Percentiles rank a stretch among this genome's conserved stretches.
phyloP scores from a whole-genome alignment of 2,888 invertebrate genomes.

The Polyploca ridens region DNA sequence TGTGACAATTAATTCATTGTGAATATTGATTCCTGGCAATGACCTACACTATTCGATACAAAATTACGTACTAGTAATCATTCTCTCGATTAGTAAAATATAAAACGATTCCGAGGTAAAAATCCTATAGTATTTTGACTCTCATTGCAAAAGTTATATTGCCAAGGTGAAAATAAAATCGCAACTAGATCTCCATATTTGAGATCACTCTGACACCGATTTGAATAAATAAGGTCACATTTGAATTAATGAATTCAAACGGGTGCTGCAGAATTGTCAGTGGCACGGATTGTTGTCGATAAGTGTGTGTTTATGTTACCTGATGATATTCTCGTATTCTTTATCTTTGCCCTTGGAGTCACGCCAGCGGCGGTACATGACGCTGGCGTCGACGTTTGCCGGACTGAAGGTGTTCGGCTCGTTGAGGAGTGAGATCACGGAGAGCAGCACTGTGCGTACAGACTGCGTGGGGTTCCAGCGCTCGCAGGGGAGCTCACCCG shows the following conservation, averaged over 20 bases:
- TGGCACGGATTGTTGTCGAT: not conserved
- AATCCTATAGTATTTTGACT: too few relatives aligned
- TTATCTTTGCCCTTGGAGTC: constrained; percentile 99
- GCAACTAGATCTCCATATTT: not conserved
- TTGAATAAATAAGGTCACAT: constrained; percentile 2
- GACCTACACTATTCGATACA: too few relatives aligned
- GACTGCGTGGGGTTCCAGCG: constrained; percentile 99
- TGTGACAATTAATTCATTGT: too few relatives aligned
- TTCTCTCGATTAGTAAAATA: too few relatives aligned
- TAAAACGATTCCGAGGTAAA: too few relatives aligned
- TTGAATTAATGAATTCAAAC: not conserved
- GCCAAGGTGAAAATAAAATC: not conserved
- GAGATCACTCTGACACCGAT: not conserved
- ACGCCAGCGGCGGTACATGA: constrained; percentile 99
- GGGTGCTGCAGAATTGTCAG: not conserved
- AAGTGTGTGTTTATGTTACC: constrained; percentile 76
- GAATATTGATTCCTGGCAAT: too few relatives aligned
- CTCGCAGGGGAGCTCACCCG: constrained; percentile 99
- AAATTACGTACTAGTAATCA: too few relatives aligned
- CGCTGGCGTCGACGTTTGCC: constrained; percentile 99
- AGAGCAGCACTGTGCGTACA: constrained; percentile 98
- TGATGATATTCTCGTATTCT: constrained; percentile 99
- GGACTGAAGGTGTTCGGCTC: constrained; percentile 99
- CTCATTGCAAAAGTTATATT: too few relatives aligned
- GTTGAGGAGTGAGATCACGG: constrained; percentile 98